Evolutionary conservation across 2,888 invertebrate species (phyloP).

Genomic region (Amphiduros pacificus): DNA sequence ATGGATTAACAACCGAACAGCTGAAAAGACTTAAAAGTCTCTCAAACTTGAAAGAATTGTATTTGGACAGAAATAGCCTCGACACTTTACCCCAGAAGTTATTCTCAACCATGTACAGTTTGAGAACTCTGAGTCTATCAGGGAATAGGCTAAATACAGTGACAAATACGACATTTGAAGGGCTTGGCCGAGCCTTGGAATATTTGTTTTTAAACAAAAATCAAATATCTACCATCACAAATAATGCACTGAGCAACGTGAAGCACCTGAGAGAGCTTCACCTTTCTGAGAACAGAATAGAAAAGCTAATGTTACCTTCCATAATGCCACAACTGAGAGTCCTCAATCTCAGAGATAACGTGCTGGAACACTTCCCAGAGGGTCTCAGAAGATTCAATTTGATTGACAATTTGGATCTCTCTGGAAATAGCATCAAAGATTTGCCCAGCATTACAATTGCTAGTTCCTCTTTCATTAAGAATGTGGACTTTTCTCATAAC

Average conservation of each 20-base stretch:
- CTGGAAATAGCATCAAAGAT: slow-evolving; percentile 7
- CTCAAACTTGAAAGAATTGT: slow-evolving; percentile 2
- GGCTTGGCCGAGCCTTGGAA: slow-evolving; percentile 19
- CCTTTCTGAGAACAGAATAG: slow-evolving; percentile 17
- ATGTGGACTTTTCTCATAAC: slow-evolving; percentile 22
- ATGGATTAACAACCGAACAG: slow-evolving; percentile 7
- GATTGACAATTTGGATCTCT: slow-evolving; percentile 17
- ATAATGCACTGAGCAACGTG: slow-evolving; percentile 8
- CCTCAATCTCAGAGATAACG: slow-evolving; percentile 18
- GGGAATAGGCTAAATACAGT: slow-evolving; percentile 11
- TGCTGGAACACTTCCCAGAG: slow-evolving; percentile 13
- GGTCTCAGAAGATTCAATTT: slow-evolving; percentile 13
- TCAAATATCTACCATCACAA: slow-evolving; percentile 1
- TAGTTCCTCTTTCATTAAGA: slow-evolving; percentile 20
- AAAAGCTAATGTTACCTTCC: slow-evolving; percentile 11
- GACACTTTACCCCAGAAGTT: slow-evolving; percentile 8
- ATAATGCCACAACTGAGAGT: slow-evolving; percentile 23
- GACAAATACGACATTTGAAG: slow-evolving; percentile 9
- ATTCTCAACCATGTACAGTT: slow-evolving; percentile 15
- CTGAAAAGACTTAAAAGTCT: slow-evolving; percentile 9
- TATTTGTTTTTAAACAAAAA: slow-evolving; percentile 16
- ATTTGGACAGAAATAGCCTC: slow-evolving; percentile 17
- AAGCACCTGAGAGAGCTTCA: slow-evolving; percentile 16
- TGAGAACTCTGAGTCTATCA: slow-evolving; percentile 13
- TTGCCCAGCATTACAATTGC: slow-evolving; percentile 13